These are phyloP conservation scores for Tonatia bakeri DNA, from an alignment of 2,113 vertebrate genomes.

Conservation along the genomic window DNA sequence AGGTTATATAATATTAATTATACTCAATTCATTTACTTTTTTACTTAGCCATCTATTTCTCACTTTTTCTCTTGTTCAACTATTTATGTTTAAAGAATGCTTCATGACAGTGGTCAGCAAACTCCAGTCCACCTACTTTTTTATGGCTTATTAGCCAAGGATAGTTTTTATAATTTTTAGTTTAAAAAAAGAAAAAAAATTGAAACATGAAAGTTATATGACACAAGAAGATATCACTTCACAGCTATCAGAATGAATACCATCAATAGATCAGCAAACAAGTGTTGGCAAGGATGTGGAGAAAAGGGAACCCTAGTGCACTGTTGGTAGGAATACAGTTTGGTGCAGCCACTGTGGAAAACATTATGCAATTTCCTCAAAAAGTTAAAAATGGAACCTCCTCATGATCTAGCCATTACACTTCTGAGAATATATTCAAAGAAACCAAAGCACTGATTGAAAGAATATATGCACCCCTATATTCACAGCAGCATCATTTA, in stretches of 20 bases:
- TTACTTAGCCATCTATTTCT: slow-evolving; percentile 21
- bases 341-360: neutral
- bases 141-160: neutral
- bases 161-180: neutral
- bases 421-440: neutral
- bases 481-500: neutral
- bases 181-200: neutral
- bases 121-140: neutral
- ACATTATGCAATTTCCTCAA: neutral
- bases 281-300: neutral
- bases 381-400: neutral
- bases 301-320: neutral
- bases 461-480: neutral
- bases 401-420: neutral
- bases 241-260: neutral
- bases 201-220: neutral
- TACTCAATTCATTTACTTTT: neutral
- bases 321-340: neutral
- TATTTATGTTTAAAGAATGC: neutral
- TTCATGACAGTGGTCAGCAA: neutral
- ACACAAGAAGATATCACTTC: neutral
- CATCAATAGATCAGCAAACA: neutral
- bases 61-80: neutral
- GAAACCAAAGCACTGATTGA: neutral
- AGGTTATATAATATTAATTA: slow-evolving; percentile 46